A percentile compares a stretch with the other conserved stretches of the same genome.
phyloP scores from a whole-genome alignment of 1,140 invertebrate species.

The Pachypeltis micranthus region DNA sequence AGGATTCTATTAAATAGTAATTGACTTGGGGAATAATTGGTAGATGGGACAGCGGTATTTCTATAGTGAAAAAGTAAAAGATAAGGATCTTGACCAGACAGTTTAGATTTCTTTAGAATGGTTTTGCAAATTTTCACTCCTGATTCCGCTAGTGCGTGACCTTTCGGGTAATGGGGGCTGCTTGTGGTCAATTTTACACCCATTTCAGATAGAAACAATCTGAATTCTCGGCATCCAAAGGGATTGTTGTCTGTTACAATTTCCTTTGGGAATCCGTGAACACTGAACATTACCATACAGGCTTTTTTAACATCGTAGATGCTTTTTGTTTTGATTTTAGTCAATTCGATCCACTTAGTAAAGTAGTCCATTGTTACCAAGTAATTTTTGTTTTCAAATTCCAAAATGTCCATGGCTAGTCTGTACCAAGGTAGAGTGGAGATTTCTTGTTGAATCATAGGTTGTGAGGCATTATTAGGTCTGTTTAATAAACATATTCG shows the following conservation, averaged over 20 bases:
- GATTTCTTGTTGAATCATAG: neutral
- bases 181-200: conserved; percentile 1
- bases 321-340: neutral
- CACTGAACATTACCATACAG: conserved; percentile 5
- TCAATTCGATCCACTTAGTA: conserved; percentile 3
- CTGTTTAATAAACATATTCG: conserved; percentile 1
- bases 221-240: conserved; percentile 1
- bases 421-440: neutral
- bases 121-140: conserved; percentile 1
- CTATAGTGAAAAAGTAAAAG: conserved; percentile 3
- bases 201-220: neutral
- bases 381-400: conserved; percentile 1
- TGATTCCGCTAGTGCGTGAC: conserved; percentile 1
- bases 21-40: neutral
- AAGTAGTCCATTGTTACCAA: conserved; percentile 2
- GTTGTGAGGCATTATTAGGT: neutral
- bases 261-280: conserved; percentile 1
- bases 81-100: conserved; percentile 7
- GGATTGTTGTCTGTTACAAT: neutral
- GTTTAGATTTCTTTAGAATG: neutral
- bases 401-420: neutral
- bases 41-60: neutral
- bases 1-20: neutral
- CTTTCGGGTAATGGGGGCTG: conserved; percentile 1
- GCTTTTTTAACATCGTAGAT: neutral